Evolutionary conservation across 2,113 vertebrate genomes (phyloP), one percentile per base, ranked within the genome.

Genomic region (Siphamia tubifer): DNA sequence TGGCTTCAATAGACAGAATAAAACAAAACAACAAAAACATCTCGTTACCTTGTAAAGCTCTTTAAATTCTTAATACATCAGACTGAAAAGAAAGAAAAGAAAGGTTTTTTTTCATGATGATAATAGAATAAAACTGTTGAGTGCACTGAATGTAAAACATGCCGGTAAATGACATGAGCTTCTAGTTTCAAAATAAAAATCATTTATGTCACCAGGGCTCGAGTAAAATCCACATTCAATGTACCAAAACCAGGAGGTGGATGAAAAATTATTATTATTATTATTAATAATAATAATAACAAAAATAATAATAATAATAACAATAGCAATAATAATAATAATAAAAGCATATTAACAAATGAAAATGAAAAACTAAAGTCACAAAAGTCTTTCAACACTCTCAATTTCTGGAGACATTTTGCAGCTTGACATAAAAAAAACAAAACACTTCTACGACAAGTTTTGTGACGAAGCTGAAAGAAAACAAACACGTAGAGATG

Each of bases 401-500:
- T 53, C 64, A 72, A 58, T 58, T 15, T 66, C 38, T 65, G 40
- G 32, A 76, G 71, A 76, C 24, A 39, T 57, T 58, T 76, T 20
- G 60, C 8, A 71, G 23, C 44, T 71, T 63, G 31, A 75, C 53
- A 80, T 27, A 62, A 71, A 71, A 74, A 30, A 69, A 2, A 21
- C 51, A 71, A 74, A 30, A 69, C 2, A 21, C 51, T 44, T 30
- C 63, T 69, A 57, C 63, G 31, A 57, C 57, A 56, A 76, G 45
- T 43, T 52, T n/a, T 40, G 34, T 61, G 68, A 74, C 23, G 38
- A 81, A 81, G 72, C 66, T 23, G 43, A 77, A 65, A 77, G 64
- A 28, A 67, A 76, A 66, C 8, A 49, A 54, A 53, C 82, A 84
- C 86, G 86, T 79, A 91, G 73, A 93, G 75, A 79, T 70, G 76